A percentile compares a stretch with the other conserved stretches of the same genome.
Evolutionary conservation across 2,797 vertebrate species (phyloP).

Genomic region (Euthynnus affinis): DNA sequence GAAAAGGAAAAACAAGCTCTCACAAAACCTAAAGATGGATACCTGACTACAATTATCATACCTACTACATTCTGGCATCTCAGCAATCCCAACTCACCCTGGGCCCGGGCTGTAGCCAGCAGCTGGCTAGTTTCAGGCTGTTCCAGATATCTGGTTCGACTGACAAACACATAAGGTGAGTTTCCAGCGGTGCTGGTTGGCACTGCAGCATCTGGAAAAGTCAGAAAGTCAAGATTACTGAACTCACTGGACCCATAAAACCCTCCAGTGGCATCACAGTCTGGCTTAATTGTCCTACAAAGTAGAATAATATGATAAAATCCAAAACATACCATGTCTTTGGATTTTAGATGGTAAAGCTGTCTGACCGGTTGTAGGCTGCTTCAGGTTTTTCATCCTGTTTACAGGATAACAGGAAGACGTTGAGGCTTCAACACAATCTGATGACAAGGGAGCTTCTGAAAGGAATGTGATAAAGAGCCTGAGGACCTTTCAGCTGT

Average conservation of each 20-base stretch:
- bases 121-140: constrained; percentile 28
- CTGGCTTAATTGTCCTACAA: not conserved
- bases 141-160: constrained; percentile 46
- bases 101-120: constrained; percentile 29
- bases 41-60: too few species aligned
- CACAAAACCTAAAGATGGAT: too few species aligned
- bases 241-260: not conserved
- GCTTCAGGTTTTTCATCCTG: constrained; percentile 48
- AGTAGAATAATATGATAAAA: not conserved
- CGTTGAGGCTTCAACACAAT: not conserved
- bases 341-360: constrained; percentile 40
- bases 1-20: too few species aligned
- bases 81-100: constrained; percentile 38
- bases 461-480: constrained; percentile 12
- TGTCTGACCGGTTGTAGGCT: constrained; percentile 25
- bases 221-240: not conserved
- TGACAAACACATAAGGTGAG: not conserved
- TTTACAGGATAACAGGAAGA: constrained; percentile 17
- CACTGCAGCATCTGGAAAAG: constrained; percentile 45
- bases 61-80: not conserved
- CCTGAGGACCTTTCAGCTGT: not conserved
- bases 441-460: constrained; percentile 38
- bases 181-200: constrained; percentile 28
- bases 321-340: constrained; percentile 48
- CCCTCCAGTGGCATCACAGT: not conserved